Base-by-base conservation (phyloP, 2,797 vertebrate species). In the Trematomus bernacchii region DNA sequence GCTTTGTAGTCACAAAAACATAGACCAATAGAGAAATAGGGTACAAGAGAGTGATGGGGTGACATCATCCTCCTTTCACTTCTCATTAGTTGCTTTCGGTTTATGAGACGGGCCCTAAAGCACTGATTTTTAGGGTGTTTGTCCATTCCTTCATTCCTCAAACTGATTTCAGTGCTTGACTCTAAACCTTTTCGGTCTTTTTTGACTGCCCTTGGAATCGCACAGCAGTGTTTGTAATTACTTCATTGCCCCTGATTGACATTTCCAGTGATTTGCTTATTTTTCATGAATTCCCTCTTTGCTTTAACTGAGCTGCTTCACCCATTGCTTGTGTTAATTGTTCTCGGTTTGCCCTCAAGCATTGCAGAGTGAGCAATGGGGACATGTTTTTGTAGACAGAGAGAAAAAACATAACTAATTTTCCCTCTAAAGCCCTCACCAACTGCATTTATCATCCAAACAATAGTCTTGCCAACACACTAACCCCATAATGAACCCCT, bases 401-500 rank as follows among this genome's bases (percentile, higher is more conserved):
- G 83, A 84, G 70, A 71, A 80, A 84, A 88, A 81, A 89, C 95
- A 96, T 86, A 96, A 94, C 95, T 96, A 96, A 96, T 97, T 95
- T 96, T 96, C 95, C 91, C 91, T 93, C 91, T 80, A 91, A 94
- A 94, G 91, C 93, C 93, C 93, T 93, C 92, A 75, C 93, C 94
- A 94, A 95, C 94, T 94, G 94, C 97, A 99, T 99, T 97, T 95
- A 97, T 98, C 97, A 98, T 97, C 95, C 95, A 97, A 98, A 98
- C 97, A 98, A 98, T 96, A 97, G 97, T 97, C 96, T 97, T 97
- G 96, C 97, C 97, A 97, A 98, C 95, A 97, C 96, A 95, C 97
- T 96, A 97, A 96, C 97, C 97, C 97, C 95, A 96, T 98, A 98
- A 99, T 98, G 97, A 97, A 98, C 95, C 96, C 85, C 96, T 97